Base-by-base conservation (phyloP, 2,797 vertebrate species). In the Sebastes matsubarae region DNA sequence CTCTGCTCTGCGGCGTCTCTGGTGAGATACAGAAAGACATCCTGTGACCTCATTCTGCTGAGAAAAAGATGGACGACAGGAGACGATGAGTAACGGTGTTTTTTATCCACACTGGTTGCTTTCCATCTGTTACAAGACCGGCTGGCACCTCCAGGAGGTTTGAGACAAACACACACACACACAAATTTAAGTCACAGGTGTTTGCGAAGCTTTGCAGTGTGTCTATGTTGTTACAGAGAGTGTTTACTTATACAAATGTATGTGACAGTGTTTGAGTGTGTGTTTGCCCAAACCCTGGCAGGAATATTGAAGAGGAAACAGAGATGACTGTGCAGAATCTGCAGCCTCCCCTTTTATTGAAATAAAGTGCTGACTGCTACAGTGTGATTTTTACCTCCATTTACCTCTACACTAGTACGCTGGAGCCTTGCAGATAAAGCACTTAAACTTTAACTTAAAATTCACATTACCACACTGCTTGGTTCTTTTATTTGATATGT, bases 61-160 rank as follows among this genome's bases (percentile, higher is more conserved):
- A 69, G 66, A 65, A 30, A 64, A 54, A 67, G 73, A 38, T 42
- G 30, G 66, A 79, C 75, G 52, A 81, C 64, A 68, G 82, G 81
- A 84, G 52, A 72, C 4, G 32, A 79, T 82, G 85, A 87, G 34
- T 80, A 77, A 84, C 60, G 4, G 22, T 67, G 68, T 81, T 57
- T 57, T 25, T 57, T 25, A 2, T 59, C 77, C 75, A 32, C 61
- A 46, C 77, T 27, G 55, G 79, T 76, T 67, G 68, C 55, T 83
- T 68, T 72, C 83, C 80, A 87, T 88, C 89, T 86, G 80, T 61
- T 87, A 42, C 42, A 20, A 50, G 68, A 84, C 66, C 79, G 74
- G 72, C 85, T 87, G 78, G 67, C 80, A 83, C 80, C 75, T 82
- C 78, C 80, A 55, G 83, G 81, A 76, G 76, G 67, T 68, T 60